Base-by-base conservation (phyloP, 1,140 invertebrate genomes). In the Holcopasites calliopsidis region DNA sequence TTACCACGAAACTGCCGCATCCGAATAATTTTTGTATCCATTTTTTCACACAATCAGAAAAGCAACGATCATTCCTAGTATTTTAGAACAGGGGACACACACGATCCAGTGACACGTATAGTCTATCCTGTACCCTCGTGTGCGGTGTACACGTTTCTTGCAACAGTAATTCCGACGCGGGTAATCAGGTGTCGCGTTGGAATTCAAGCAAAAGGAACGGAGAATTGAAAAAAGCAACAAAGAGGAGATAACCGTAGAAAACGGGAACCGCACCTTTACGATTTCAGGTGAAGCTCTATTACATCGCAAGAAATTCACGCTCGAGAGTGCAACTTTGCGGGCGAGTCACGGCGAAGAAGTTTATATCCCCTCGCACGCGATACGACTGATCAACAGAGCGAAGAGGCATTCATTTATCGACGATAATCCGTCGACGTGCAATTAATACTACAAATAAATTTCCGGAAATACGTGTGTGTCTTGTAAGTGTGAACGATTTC, bases 401-500 rank as follows among this genome's bases (percentile, higher is more conserved):
- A 82, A 75, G 81, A 75, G 79, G 77, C 80, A 80, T 81, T 82
- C 81, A 82, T 81, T 79, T 64, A 68, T 65, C 68, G 62, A 82
- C 81, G 81, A 82, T 81, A 62, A 60, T 35, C 62, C 49, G 23
- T 7, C 62, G 55, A 69, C 54, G 49, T 68, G 50, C 47, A 44
- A 33, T 47, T 16, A 26, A 3, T 26, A 8, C 33, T 0, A 40
- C 72, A 54, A 65, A 57, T 47, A 11, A 70, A 65, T 70, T 80
- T 76, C 77, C 61, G n/a, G n/a, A n/a, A n/a, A n/a, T n/a, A n/a
- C n/a, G n/a, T n/a, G n/a, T n/a, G n/a, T n/a, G n/a, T n/a, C n/a
- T n/a, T n/a, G n/a, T n/a, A n/a, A n/a, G n/a, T n/a, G n/a, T n/a
- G n/a, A n/a, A n/a, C n/a, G n/a, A n/a, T n/a, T n/a, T n/a, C n/a